Conservation (phyloP, 37 sponge, comb jelly and placozoan species). For the Aphrocallistes beatrix region DNA sequence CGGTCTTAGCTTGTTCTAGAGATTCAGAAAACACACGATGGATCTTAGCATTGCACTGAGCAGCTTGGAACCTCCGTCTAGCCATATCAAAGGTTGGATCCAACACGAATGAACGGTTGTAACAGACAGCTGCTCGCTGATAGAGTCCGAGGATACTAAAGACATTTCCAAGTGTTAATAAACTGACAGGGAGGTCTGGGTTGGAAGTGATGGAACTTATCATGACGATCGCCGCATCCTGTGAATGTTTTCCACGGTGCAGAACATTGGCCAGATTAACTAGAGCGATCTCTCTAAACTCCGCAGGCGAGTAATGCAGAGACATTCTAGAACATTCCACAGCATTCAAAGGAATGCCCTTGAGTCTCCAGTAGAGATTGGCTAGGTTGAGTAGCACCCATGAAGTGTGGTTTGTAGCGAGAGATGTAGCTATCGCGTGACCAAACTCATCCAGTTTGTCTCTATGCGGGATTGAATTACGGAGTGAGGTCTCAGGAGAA, state of each 20-base stretch:
- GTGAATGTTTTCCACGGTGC: slow-evolving; percentile 33
- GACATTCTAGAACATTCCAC: slow-evolving; percentile 62
- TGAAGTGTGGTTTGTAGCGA: slow-evolving; percentile 45
- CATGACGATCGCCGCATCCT: slow-evolving; percentile 41
- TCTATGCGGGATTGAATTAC: background rate
- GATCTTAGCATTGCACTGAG: slow-evolving; percentile 39
- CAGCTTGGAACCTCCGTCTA: slow-evolving; percentile 28
- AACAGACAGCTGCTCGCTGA: slow-evolving; percentile 23
- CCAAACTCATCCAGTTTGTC: background rate
- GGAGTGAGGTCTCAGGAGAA: background rate
- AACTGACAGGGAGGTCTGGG: slow-evolving; percentile 30
- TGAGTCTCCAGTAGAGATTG: slow-evolving; percentile 68
- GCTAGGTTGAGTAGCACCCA: slow-evolving; percentile 73
- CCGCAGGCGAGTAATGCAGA: slow-evolving; percentile 52
- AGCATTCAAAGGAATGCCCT: slow-evolving; percentile 45
- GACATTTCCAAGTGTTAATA: slow-evolving; percentile 54
- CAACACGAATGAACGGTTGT: slow-evolving; percentile 29
- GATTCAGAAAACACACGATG: slow-evolving; percentile 15
- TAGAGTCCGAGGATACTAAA: slow-evolving; percentile 44
- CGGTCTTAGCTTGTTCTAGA: background rate
- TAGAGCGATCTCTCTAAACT: slow-evolving; percentile 43
- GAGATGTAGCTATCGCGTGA: background rate
- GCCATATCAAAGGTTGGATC: slow-evolving; percentile 34
- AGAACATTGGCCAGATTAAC: slow-evolving; percentile 61
- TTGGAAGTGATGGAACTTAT: slow-evolving; percentile 27